Evolutionary conservation across 2,113 vertebrate species (phyloP), one percentile per base, ranked within the genome.

Genomic region (Danio rerio): DNA sequence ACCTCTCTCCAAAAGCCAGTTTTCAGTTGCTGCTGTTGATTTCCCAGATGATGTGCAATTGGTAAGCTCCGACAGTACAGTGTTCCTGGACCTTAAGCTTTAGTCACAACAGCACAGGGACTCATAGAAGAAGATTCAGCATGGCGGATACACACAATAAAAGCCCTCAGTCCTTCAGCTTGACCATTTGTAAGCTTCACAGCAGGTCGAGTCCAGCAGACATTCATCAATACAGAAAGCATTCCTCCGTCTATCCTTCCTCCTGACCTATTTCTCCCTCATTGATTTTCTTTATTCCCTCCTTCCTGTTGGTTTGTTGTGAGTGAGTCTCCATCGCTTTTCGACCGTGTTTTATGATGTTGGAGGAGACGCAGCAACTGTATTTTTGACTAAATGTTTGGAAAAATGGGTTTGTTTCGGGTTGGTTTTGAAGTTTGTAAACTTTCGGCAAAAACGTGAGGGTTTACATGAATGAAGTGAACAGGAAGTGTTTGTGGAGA

Each of bases 231-330:
- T 73, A 76, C 15, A 49, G 76, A 86, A 81, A 83, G 63, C 45
- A 43, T 68, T 78, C 49, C 12, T 20, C 66, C 7, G 47, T 61
- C 77, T 80, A 31, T 63, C 50, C 61, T 68, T 65, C 50, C 56
- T 80, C 79, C n/a, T 72, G 43, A 65, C 49, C 80, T 65, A 82
- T 80, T 84, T 84, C 65, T 81, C 58, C 58, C 9, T 62, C 49
- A 69, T 74, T 86, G 79, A 79, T 86, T 81, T 83, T 82, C 56
- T 86, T 83, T 68, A 79, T 63, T 75, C 55, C 42, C 18, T 71
- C 62, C 16, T 69, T 81, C 63, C 63, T 76, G 72, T 81, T 81
- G 45, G 53, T 56, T 74, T 69, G 72, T 50, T 78, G 50, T 77
- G 63, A 78, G 18, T 20, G 49, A 6, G 65, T 50, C 66, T 72